A percentile compares a stretch with the other conserved stretches of the same genome.
These are phyloP conservation scores for Boloria selene DNA, from an alignment of 2,888 invertebrate genomes.

Conservation along the genomic window DNA sequence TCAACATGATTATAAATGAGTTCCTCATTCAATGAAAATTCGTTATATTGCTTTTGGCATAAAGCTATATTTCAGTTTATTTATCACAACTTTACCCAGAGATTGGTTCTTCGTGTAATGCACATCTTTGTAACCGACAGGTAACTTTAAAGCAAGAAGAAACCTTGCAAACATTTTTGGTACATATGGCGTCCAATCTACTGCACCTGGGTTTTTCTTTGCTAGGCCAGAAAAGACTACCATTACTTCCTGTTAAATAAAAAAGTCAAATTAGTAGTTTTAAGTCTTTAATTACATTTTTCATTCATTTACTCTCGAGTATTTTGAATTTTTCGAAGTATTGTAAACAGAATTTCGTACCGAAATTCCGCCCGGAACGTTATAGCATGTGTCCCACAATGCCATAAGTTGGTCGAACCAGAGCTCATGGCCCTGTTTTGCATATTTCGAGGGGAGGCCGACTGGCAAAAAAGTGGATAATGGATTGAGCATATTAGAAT, in stretches of 20 bases:
- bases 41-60: neutral
- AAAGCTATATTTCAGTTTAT: constrained; percentile 3
- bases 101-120: constrained; percentile 80
- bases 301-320: neutral
- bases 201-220: constrained; percentile 88
- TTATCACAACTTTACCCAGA: constrained; percentile 59
- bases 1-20: neutral
- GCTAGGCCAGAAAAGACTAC: constrained; percentile 89
- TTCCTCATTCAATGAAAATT: neutral
- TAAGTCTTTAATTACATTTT: no score
- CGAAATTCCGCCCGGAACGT: constrained; percentile 85
- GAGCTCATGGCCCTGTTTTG: constrained; percentile 85
- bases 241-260: constrained; percentile 83
- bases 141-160: constrained; percentile 88
- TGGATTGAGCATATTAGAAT: constrained; percentile 81
- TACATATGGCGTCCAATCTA: constrained; percentile 94
- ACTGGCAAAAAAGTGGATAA: constrained; percentile 91
- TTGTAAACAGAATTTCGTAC: constrained; percentile 48
- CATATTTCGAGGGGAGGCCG: constrained; percentile 83
- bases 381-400: constrained; percentile 90
- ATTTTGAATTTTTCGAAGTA: neutral
- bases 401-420: constrained; percentile 91
- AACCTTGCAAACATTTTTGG: constrained; percentile 89
- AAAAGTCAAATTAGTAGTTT: constrained; percentile 40
- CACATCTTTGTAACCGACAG: constrained; percentile 88